Evolutionary conservation across 2,797 vertebrate genomes (phyloP).

Genomic region (Karalla daura): DNA sequence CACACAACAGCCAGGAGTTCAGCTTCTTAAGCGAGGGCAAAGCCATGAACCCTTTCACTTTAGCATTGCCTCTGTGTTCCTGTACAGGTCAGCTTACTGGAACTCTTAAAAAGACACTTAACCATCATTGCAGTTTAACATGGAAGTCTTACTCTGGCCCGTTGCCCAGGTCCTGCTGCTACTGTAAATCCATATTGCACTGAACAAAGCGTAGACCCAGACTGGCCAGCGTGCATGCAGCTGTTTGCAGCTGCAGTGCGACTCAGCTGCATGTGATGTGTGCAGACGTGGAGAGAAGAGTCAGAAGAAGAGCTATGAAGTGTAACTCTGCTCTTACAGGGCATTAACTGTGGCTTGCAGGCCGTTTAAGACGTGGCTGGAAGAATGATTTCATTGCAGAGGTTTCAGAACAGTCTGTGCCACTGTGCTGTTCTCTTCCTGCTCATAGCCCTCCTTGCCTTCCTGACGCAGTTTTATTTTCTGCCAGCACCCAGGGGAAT

Average conservation of each 20-base stretch:
- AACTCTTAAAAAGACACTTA: too few species aligned
- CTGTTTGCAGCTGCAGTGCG: slow-evolving; percentile 9
- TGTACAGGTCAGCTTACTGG: slow-evolving; percentile 2
- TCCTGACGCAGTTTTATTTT: slow-evolving; percentile 30
- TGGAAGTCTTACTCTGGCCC: background rate
- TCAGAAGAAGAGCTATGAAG: slow-evolving; percentile 21
- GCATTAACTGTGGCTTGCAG: slow-evolving; percentile 43
- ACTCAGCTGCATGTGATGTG: background rate
- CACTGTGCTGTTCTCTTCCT: slow-evolving; percentile 25
- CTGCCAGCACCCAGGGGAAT: slow-evolving; percentile 29
- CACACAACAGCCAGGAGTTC: background rate
- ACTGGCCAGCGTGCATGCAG: background rate
- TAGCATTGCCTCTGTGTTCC: background rate
- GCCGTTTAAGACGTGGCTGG: slow-evolving; percentile 34
- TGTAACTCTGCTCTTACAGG: slow-evolving; percentile 33
- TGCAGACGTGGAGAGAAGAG: too few species aligned
- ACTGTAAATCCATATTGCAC: background rate
- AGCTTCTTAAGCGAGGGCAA: background rate
- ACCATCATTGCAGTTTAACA: background rate
- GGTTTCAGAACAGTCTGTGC: slow-evolving; percentile 45
- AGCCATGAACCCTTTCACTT: background rate
- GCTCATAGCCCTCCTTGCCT: slow-evolving; percentile 15
- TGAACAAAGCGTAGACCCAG: background rate
- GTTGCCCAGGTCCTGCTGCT: background rate
- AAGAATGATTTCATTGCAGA: slow-evolving; percentile 52